Percentiles rank a stretch among this genome's conserved stretches.
Evolutionary conservation across 2,888 invertebrate genomes (phyloP).

Genomic region (Mantis religiosa): DNA sequence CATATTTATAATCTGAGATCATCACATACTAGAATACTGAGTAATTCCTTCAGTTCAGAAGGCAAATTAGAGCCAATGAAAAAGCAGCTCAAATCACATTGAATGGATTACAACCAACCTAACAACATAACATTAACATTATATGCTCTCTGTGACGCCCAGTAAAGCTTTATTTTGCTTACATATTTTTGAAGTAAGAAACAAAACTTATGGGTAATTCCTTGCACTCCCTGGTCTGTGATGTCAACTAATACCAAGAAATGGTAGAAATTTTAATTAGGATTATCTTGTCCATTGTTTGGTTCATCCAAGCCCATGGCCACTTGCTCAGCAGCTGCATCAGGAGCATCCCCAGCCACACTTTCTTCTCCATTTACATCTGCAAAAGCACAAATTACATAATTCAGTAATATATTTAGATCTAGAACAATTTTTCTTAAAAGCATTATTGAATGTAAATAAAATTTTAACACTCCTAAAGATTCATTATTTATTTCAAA

Average conservation of each 20-base stretch:
- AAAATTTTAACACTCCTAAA: no score
- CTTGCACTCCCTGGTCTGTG: neutral
- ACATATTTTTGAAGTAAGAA: neutral
- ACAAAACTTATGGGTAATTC: neutral
- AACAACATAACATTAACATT: neutral
- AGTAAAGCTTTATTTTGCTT: neutral
- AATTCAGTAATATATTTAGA: no score
- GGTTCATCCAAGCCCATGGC: neutral
- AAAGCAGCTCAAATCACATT: neutral
- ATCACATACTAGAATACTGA: neutral
- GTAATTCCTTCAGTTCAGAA: neutral
- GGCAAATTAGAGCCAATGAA: neutral
- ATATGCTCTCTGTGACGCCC: neutral
- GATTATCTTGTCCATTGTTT: neutral
- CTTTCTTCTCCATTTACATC: neutral
- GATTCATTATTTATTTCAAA: no score
- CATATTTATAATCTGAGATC: neutral
- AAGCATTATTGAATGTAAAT: no score
- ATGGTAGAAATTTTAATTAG: neutral
- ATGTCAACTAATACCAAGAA: neutral
- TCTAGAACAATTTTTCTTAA: no score
- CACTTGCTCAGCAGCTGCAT: neutral
- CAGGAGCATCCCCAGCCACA: neutral
- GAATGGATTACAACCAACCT: neutral
- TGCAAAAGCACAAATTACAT: neutral